A percentile compares a stretch with the other conserved stretches of the same genome.
phyloP scores from a whole-genome alignment of 1,140 invertebrate genomes.

The Portunus trituberculatus region DNA sequence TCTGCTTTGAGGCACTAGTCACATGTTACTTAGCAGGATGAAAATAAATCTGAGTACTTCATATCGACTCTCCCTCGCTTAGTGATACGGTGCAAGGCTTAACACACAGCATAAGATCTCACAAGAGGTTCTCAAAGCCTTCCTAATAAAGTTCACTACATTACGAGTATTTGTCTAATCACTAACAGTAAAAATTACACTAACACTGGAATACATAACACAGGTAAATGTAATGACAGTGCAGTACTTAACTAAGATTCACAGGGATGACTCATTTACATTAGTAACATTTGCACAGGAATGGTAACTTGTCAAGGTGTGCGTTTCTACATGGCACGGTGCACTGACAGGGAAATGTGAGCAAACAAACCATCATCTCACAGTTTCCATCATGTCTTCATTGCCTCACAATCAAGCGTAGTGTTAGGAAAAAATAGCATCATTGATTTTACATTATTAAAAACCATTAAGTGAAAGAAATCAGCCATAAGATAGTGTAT shows the following conservation, averaged over 20 bases:
- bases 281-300: background rate
- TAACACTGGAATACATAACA: constrained; percentile 1
- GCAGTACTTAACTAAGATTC: background rate
- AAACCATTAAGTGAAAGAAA: no score
- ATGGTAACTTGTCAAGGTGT: background rate
- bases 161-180: background rate
- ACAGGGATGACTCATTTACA: background rate
- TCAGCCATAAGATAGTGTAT: no score
- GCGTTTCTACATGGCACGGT: background rate
- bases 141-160: background rate
- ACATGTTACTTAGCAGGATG: no score
- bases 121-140: background rate
- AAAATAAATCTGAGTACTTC: no score
- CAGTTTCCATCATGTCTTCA: background rate
- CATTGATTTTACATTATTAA: no score
- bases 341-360: background rate
- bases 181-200: background rate
- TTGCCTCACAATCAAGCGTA: no score
- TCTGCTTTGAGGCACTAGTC: no score
- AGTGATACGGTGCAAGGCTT: background rate
- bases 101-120: background rate
- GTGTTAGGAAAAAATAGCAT: no score
- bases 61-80: background rate
- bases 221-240: background rate
- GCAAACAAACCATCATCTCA: background rate